Evolutionary conservation across 2,888 invertebrate species (phyloP).

Genomic region (Odontomyia ornata): DNA sequence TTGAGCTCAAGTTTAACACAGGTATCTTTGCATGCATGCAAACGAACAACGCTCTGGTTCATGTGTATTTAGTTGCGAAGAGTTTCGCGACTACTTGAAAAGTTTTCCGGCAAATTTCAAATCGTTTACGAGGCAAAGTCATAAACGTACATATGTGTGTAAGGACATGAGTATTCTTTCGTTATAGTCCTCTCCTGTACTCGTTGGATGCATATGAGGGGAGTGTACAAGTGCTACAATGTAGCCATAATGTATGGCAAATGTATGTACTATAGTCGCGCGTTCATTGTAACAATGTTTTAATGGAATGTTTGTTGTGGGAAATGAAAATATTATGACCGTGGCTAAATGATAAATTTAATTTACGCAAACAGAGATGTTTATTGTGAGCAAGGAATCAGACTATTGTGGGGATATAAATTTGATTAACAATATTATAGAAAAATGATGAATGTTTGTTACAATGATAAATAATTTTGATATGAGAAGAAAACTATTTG

Average conservation of each 20-base stretch:
- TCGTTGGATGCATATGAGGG: background rate
- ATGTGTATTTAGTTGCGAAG: too few species aligned
- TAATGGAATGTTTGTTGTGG: background rate
- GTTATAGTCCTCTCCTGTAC: background rate
- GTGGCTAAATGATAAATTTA: conserved; percentile 33
- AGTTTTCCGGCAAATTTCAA: too few species aligned
- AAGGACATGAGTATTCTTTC: background rate
- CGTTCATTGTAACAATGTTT: background rate
- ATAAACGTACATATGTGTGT: too few species aligned
- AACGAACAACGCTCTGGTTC: too few species aligned
- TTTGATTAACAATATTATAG: too few species aligned
- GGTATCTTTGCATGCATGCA: too few species aligned
- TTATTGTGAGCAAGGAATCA: conserved; percentile 29
- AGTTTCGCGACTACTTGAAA: too few species aligned
- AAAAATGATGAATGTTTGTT: too few species aligned
- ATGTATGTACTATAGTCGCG: background rate
- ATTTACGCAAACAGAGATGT: conserved; percentile 19
- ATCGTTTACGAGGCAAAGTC: too few species aligned
- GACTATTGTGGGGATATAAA: background rate
- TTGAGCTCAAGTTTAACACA: too few species aligned
- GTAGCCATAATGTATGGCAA: background rate
- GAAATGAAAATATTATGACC: conserved; percentile 29
- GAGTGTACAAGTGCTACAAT: background rate
- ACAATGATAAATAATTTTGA: too few species aligned
- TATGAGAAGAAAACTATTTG: too few species aligned